These are phyloP conservation scores for Colistium nudipinnis DNA, from an alignment of 2,113 vertebrate genomes.

Conservation along the genomic window DNA sequence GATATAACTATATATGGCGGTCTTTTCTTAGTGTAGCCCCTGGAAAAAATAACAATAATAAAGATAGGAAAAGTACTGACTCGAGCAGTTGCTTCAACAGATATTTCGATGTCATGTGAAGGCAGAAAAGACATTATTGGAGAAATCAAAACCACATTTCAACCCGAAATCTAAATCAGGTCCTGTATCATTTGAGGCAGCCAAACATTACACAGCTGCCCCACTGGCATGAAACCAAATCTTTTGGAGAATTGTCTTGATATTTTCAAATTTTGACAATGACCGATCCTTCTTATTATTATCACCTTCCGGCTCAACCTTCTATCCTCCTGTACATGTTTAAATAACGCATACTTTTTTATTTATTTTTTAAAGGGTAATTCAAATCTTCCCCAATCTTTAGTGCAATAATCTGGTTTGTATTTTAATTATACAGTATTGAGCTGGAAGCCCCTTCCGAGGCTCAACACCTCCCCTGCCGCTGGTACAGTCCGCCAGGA, in stretches of 20 bases:
- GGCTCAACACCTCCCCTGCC: conserved; percentile 20
- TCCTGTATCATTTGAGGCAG: neutral
- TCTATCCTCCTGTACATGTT: conserved; percentile 10
- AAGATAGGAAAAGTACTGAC: no score
- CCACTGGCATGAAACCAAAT: neutral
- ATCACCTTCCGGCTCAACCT: neutral
- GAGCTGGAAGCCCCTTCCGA: conserved; percentile 12
- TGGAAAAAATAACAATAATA: neutral
- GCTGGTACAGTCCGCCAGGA: conserved; percentile 16
- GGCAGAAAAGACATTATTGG: neutral
- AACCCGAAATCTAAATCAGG: neutral
- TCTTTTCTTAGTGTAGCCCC: neutral
- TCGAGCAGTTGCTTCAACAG: conserved; percentile 5
- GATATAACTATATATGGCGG: neutral
- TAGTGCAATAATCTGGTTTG: conserved; percentile 47
- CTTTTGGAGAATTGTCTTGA: neutral
- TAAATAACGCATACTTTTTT: conserved; percentile 28
- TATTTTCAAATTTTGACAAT: no score
- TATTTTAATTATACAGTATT: conserved; percentile 66
- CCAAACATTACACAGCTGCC: neutral
- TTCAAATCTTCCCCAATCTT: conserved; percentile 40
- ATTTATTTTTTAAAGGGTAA: conserved; percentile 53
- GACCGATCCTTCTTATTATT: no score
- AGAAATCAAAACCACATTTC: conserved; percentile 6
- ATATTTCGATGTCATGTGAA: neutral